Base-by-base conservation (phyloP, 2,797 vertebrate species). In the Tinamus major region DNA sequence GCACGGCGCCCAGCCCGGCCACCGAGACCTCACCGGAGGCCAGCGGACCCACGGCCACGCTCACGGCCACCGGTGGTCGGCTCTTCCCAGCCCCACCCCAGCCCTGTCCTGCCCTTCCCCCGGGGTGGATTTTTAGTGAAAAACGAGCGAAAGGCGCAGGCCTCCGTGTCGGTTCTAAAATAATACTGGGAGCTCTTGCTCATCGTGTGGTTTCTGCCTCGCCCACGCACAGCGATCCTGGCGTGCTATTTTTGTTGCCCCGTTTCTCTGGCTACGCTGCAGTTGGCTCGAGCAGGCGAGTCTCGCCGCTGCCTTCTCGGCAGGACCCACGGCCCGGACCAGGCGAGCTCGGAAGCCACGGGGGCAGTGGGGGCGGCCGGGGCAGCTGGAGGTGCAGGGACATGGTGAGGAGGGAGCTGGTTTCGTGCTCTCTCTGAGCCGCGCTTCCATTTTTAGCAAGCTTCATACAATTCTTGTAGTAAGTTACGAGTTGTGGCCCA, bases 171-270 rank as follows among this genome's bases (percentile, higher is more conserved):
- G 74, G 92, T 97, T 97, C 97, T 90, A 97, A 98, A 98, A 98
- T 97, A 98, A 97, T 94, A 84, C 92, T 48, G 95, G 95, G 97
- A 97, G 98, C 97, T 96, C 98, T 98, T 98, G 98, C 98, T 98
- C 98, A 98, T 98, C 98, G 97, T 98, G 98, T 98, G 99, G 98
- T 98, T 98, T 98, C 98, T 98, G 98, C 98, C 98, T 98, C 98
- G 98, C 98, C 98, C 98, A 98, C 98, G 98, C 98, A 98, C 98
- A 98, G 98, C 98, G 98, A 98, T 98, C 98, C 98, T 97, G 98
- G 97, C 56, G 92, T 75, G 97, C 98, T 99, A 99, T 99, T 99
- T 99, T 98, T 98, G 98, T 98, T 97, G 97, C 96, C 96, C 97
- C 97, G 98, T 98, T 98, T 98, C 98, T 98, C 96, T 97, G 97